phyloP scores from a whole-genome alignment of 2,797 vertebrate species.

The Allobates femoralis region DNA sequence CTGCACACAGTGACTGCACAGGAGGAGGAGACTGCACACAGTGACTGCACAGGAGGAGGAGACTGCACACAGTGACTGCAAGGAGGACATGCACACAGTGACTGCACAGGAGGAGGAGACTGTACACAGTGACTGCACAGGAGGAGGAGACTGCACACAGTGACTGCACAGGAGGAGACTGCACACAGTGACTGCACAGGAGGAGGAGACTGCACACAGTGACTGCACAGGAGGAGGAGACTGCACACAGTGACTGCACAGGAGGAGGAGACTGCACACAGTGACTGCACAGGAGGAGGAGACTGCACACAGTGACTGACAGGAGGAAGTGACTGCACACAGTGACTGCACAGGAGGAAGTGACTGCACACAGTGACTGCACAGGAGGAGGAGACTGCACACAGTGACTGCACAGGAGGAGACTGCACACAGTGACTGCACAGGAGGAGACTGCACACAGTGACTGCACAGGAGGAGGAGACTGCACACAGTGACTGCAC shows the following conservation, averaged over 20 bases:
- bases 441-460: neutral
- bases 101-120: neutral
- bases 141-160: neutral
- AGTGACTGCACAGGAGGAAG: neutral
- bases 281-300: no score
- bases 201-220: neutral
- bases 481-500: neutral
- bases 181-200: neutral
- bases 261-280: neutral
- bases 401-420: neutral
- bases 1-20: no score
- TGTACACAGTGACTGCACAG: no score
- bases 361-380: neutral
- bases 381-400: neutral
- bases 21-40: neutral
- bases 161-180: neutral
- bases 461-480: neutral
- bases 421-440: no score
- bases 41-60: neutral
- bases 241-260: neutral
- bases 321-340: neutral
- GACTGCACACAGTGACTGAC: no score
- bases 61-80: constrained; percentile 2
- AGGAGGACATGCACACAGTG: neutral
- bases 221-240: neutral